phyloP scores from a whole-genome alignment of 2,888 invertebrate genomes.

The Pristionchus maxplancki region DNA sequence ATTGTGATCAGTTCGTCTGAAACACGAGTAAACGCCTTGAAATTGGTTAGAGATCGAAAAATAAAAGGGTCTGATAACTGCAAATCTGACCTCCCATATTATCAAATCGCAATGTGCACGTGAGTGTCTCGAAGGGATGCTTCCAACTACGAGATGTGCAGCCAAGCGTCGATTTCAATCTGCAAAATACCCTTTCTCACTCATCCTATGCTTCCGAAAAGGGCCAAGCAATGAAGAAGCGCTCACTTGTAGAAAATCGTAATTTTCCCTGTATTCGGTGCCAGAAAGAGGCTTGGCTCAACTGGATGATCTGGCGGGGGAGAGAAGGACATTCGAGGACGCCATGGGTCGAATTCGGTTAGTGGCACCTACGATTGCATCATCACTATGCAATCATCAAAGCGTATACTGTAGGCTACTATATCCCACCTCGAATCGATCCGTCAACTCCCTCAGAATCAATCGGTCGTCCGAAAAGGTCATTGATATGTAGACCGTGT shows the following conservation, averaged over 20 bases:
- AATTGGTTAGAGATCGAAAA: too few relatives aligned
- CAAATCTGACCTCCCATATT: conserved; percentile 63
- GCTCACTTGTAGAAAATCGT: conserved; percentile 54
- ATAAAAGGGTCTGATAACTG: too few relatives aligned
- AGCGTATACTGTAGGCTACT: not conserved
- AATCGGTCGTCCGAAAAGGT: conserved; percentile 70
- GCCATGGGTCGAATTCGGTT: conserved; percentile 51
- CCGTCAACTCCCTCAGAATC: conserved; percentile 69
- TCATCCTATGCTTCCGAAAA: not conserved
- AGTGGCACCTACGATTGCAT: conserved; percentile 30
- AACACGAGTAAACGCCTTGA: too few relatives aligned
- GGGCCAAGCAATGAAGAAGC: not conserved
- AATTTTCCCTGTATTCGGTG: conserved; percentile 55
- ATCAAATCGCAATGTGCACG: conserved; percentile 63
- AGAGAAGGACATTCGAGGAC: conserved; percentile 48
- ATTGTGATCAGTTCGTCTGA: conserved; percentile 50
- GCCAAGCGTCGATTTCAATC: conserved; percentile 39
- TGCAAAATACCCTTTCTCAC: not conserved
- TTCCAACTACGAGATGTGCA: conserved; percentile 65
- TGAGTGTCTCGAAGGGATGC: conserved; percentile 71
- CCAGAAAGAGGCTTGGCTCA: conserved; percentile 54
- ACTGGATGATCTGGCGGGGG: conserved; percentile 48
- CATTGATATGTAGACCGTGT: conserved; percentile 21
- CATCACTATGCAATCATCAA: not conserved
- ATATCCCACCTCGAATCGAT: conserved; percentile 67